Conservation (phyloP, 2,113 vertebrate species). For the Arothron firmamentum region DNA sequence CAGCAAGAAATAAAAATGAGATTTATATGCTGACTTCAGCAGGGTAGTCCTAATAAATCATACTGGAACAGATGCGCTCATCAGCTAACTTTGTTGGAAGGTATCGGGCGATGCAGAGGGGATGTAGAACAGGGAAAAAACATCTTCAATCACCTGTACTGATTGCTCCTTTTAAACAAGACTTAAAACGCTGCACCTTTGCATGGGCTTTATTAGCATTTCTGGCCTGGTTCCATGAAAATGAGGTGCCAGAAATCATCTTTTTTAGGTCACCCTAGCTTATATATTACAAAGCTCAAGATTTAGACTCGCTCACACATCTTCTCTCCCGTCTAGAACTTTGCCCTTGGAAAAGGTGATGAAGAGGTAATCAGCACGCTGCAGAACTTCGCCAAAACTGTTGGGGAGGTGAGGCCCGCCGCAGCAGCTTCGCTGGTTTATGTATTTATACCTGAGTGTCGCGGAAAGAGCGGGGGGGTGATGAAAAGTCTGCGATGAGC, state of each 20-base stretch:
- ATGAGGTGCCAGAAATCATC: slow-evolving; percentile 16
- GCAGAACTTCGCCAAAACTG: slow-evolving; percentile 89
- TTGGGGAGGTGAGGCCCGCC: slow-evolving; percentile 85
- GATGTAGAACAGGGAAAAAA: background rate
- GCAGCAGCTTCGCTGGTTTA: slow-evolving; percentile 2
- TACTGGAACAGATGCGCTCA: background rate
- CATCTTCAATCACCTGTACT: slow-evolving; percentile 4
- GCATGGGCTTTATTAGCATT: slow-evolving; percentile 7
- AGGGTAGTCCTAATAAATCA: slow-evolving; percentile 1
- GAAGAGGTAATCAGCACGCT: slow-evolving; percentile 93
- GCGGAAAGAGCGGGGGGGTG: slow-evolving; percentile 1
- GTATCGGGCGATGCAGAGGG: background rate
- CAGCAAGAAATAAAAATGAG: background rate
- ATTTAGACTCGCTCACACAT: slow-evolving; percentile 2
- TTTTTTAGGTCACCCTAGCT: background rate
- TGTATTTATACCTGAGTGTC: slow-evolving; percentile 3
- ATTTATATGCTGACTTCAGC: background rate
- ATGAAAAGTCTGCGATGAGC: slow-evolving; percentile 8
- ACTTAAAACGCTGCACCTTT: slow-evolving; percentile 16
- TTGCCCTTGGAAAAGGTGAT: slow-evolving; percentile 94
- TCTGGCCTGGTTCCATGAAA: slow-evolving; percentile 22
- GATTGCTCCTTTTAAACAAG: slow-evolving; percentile 2
- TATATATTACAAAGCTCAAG: slow-evolving; percentile 15
- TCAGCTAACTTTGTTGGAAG: background rate
- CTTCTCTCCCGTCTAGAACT: slow-evolving; percentile 80